Evolutionary conservation across 2,113 vertebrate species (phyloP).

Genomic region (Mormoops blainvillei): DNA sequence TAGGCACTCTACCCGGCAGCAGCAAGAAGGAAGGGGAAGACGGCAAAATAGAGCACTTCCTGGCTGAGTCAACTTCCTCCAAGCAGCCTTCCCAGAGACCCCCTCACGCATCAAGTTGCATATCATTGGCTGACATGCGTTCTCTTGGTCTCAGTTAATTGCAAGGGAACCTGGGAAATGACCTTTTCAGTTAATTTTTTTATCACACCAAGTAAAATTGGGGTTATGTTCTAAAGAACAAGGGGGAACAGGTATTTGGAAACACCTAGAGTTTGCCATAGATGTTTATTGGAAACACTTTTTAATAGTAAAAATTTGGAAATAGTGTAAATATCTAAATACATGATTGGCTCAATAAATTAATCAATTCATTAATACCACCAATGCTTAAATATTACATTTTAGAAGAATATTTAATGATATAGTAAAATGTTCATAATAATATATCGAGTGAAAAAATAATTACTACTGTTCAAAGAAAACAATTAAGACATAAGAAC

Average conservation of each 20-base stretch:
- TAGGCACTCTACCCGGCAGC: background rate
- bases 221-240: background rate
- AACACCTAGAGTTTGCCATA: background rate
- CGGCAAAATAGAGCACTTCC: background rate
- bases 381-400: background rate
- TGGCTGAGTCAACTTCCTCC: background rate
- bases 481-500: background rate
- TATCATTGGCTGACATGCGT: background rate
- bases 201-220: background rate
- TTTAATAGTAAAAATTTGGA: background rate
- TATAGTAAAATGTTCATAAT: background rate
- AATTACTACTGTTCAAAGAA: background rate
- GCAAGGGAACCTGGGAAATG: background rate
- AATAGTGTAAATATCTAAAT: conserved; percentile 6
- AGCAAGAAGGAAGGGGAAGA: background rate
- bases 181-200: background rate
- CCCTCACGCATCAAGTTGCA: background rate
- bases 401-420: background rate
- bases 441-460: background rate
- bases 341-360: background rate
- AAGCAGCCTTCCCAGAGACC: background rate
- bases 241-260: background rate
- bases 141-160: background rate
- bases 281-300: background rate
- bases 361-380: background rate